Conservation (phyloP, 2,888 invertebrate genomes). For the Microctonus hyperodae region DNA sequence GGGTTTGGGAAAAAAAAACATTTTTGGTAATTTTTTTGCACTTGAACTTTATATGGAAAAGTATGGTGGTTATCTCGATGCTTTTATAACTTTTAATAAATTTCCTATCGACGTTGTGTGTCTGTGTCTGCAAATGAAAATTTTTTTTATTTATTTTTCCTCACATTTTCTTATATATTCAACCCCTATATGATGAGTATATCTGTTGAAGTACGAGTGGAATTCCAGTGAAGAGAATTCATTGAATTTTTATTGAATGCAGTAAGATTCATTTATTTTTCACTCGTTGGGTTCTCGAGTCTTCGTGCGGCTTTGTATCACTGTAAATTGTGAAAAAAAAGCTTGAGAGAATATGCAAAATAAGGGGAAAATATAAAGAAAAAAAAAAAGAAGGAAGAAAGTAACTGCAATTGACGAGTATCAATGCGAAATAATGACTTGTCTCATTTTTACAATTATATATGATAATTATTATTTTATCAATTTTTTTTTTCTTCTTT, state of each 20-base stretch:
- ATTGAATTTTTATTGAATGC: not conserved
- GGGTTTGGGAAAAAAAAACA: not conserved
- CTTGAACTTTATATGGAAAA: not conserved
- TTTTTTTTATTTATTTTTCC: not conserved
- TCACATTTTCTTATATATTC: not conserved
- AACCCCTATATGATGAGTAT: not conserved
- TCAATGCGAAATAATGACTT: not conserved
- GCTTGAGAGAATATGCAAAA: not conserved
- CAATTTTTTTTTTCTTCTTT: not conserved
- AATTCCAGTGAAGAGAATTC: not conserved
- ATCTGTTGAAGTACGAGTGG: not conserved
- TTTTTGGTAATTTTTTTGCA: slow-evolving; percentile 6
- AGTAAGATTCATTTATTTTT: slow-evolving; percentile 5
- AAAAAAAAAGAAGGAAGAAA: not conserved
- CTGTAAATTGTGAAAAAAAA: not conserved
- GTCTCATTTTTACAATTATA: not conserved
- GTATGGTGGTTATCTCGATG: not conserved
- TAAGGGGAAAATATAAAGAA: not conserved
- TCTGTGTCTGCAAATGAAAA: not conserved
- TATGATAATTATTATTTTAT: no score
- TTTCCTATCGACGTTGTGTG: not conserved
- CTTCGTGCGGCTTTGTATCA: not conserved
- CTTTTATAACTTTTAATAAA: not conserved
- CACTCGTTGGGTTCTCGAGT: not conserved
- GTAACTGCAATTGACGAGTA: not conserved